Base-by-base conservation (phyloP, 2,113 vertebrate species). In the Sinosuthora webbiana region DNA sequence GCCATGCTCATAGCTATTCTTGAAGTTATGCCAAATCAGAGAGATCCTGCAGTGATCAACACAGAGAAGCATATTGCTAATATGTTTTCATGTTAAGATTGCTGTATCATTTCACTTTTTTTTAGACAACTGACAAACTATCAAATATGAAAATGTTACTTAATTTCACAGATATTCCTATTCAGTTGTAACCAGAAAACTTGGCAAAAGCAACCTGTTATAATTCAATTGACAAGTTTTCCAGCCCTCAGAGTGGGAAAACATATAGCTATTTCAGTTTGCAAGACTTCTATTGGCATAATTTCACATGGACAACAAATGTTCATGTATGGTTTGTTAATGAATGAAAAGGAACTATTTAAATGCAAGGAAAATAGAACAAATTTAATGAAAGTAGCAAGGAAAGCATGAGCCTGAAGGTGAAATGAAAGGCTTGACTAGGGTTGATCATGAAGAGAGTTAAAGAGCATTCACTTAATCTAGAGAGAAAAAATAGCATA, bases 301-400 rank as follows among this genome's bases (percentile, higher is more conserved):
- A 69, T 89, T 91, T 94, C 93, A 87, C 87, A 85, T 65, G 93
- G 93, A 85, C 89, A 95, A 83, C 81, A 93, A 93, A 95, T 91
- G 89, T 87, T 95, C 84, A 35, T 73, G 44, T 87, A 79, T 1
- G 1, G 24, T 89, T 89, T 89, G 70, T 56, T 95, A 95, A 87
- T 92, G 91, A 96, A 95, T 52, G 57, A 79, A 95, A 84, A 82
- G 49, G 49, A 91, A 73, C 24, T 33, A 89, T 83, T 93, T 89
- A 69, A 91, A 95, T 80, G 53, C 75, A 82, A 91, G 77, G 67
- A 91, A 91, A 84, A 71, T 21, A 63, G 88, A 75, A 77, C 27
- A 83, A 86, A 92, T 56, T 44, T 89, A 95, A 86, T 89, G 55
- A 78, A 89, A 86, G 55, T 41, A 63, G 55, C 50, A 79, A 76